Evolutionary conservation across 1,140 invertebrate species (phyloP), one percentile per base, ranked within the genome.

Genomic region (Bombus picipes): DNA sequence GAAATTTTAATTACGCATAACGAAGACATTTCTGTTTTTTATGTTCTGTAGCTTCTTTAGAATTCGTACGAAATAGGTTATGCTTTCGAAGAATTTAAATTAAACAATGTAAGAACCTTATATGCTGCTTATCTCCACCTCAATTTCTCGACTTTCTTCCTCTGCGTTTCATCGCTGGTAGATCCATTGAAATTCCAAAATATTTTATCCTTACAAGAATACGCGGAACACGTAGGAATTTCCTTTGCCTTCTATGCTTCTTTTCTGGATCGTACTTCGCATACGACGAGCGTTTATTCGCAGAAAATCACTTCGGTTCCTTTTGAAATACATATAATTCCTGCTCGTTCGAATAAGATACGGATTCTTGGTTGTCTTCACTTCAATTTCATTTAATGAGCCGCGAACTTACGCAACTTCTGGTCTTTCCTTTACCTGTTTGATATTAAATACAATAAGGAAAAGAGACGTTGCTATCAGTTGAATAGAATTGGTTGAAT

Each of bases 61-160:
- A 28, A 37, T 73, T 43, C 34, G 12, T 25, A 15, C n/a, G 10
- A 72, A 81, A 28, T 28, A 18, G 34, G 79, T 32, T 32, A 28
- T 72, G 28, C 28, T n/a, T 72, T 72, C 13, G 25, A 59, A 81
- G 79, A 81, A 81, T 81, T 81, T 81, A 81, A 81, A 81, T 81
- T 72, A 81, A 81, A 81, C 59, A 32, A 72, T 59, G 43, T 71
- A 57, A 81, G 43, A 37, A 53, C n/a, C 65, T 81, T 34, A 57
- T 70, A 71, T 47, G 43, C 37, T 18, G 25, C 34, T 71, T 81
- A 81, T 71, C 78, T 66, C 28, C 25, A 39, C 76, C n/a, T 78
- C 76, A 43, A 66, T 78, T 71, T 41, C 66, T 5, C 65, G 66
- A 57, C 39, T 74, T 74, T 74, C 53, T 62, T 66, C 37, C 18